Conservation (phyloP, 2,113 vertebrate species). For the Laticauda laticaudata region DNA sequence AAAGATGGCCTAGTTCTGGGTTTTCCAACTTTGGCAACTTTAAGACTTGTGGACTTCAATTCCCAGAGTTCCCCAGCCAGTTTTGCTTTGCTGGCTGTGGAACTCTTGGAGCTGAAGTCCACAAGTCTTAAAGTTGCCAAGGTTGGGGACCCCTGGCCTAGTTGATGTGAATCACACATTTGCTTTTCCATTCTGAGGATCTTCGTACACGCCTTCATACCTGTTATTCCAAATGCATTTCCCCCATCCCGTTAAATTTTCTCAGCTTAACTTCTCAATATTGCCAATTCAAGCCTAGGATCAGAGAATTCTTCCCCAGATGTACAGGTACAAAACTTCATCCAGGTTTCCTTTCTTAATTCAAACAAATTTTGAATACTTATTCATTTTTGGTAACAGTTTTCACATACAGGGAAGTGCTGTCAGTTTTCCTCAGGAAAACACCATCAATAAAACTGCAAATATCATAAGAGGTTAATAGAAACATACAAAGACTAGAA, state of each 20-base stretch:
- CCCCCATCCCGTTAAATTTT: neutral
- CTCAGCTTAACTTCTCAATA: neutral
- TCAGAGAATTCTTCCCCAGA: neutral
- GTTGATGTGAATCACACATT: neutral
- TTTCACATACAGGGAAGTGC: neutral
- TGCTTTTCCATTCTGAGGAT: neutral
- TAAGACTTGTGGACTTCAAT: too few relatives aligned
- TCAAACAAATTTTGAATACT: neutral
- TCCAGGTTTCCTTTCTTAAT: neutral
- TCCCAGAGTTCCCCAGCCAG: too few relatives aligned
- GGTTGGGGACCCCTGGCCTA: neutral
- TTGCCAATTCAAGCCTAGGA: neutral
- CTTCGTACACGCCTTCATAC: neutral
- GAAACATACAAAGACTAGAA: neutral
- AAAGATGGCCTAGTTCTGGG: neutral
- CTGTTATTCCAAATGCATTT: neutral
- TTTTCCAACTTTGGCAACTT: too few relatives aligned
- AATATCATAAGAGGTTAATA: neutral
- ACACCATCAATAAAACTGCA: neutral
- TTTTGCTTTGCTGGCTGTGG: too few relatives aligned
- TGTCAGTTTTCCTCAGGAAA: neutral
- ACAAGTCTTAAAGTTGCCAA: too few relatives aligned
- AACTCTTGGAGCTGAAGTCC: too few relatives aligned
- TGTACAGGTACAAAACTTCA: neutral
- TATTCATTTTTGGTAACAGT: neutral